These are phyloP conservation scores for Sebastes elongatus DNA, from an alignment of 2,797 vertebrate genomes.

Conservation along the genomic window DNA sequence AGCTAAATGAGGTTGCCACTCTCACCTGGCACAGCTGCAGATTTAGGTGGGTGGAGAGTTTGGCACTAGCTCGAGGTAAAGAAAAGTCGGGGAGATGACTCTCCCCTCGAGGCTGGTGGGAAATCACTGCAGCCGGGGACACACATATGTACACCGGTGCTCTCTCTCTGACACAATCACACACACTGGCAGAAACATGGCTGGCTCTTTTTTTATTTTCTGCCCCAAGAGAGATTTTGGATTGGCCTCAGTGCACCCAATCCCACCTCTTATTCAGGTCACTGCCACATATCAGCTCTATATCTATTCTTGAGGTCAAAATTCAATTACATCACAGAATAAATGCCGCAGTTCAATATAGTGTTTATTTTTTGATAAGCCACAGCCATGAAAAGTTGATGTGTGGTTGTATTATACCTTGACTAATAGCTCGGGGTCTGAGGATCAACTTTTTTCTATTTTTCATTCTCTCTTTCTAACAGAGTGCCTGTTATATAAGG, in stretches of 20 bases:
- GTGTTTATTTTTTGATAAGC: slow-evolving; percentile 42
- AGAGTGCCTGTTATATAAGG: slow-evolving; percentile 52
- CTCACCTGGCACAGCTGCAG: slow-evolving; percentile 63
- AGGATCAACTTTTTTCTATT: slow-evolving; percentile 20
- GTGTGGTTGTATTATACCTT: slow-evolving; percentile 45
- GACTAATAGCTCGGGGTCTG: slow-evolving; percentile 49
- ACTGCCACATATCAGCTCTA: not conserved
- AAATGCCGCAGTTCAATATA: slow-evolving; percentile 17
- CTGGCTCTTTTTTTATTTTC: not conserved
- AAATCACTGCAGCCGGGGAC: slow-evolving; percentile 45
- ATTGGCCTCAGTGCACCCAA: slow-evolving; percentile 17
- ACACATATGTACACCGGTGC: not conserved
- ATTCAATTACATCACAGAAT: slow-evolving; percentile 50
- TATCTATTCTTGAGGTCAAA: slow-evolving; percentile 32
- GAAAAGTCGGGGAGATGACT: slow-evolving; percentile 58
- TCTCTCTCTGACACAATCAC: slow-evolving; percentile 18
- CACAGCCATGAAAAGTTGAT: slow-evolving; percentile 28
- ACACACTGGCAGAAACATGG: slow-evolving; percentile 12
- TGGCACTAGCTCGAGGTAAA: slow-evolving; percentile 44
- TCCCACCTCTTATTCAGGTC: slow-evolving; percentile 7
- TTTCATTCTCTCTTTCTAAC: slow-evolving; percentile 10
- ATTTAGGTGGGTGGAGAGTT: slow-evolving; percentile 51
- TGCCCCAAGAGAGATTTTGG: slow-evolving; percentile 38
- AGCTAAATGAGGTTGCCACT: slow-evolving; percentile 60
- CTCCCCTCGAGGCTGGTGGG: slow-evolving; percentile 40